These are phyloP conservation scores for Myrmecophaga tridactyla DNA, from an alignment of 2,113 vertebrate genomes.

Conservation along the genomic window DNA sequence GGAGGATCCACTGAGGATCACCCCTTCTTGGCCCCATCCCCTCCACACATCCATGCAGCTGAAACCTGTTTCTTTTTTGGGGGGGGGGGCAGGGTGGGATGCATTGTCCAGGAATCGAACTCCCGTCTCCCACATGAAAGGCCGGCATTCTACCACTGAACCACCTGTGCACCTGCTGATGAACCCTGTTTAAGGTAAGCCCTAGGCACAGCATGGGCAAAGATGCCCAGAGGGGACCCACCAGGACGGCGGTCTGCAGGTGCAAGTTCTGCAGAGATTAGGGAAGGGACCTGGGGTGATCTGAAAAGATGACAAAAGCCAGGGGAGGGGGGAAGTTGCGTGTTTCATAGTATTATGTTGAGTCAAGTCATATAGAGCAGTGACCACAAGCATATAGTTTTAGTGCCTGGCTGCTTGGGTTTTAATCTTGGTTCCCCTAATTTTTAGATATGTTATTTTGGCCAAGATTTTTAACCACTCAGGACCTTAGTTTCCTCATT, in stretches of 20 bases:
- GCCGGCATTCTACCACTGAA: too few relatives aligned
- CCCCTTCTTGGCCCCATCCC: background rate
- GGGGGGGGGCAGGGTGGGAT: too few relatives aligned
- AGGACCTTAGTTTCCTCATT: background rate
- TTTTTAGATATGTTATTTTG: background rate
- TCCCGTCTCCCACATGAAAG: too few relatives aligned
- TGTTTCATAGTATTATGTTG: background rate
- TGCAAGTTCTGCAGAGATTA: background rate
- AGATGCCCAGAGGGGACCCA: background rate
- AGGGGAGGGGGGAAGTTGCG: background rate
- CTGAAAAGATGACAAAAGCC: background rate
- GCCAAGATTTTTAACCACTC: background rate
- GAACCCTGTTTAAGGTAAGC: background rate
- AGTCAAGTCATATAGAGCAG: background rate
- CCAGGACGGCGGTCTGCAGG: background rate
- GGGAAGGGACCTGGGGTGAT: background rate
- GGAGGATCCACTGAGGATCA: background rate
- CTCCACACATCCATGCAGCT: background rate
- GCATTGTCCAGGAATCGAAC: too few relatives aligned
- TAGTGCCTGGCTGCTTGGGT: background rate
- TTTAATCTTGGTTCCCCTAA: background rate
- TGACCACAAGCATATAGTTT: background rate
- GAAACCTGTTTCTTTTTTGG: too few relatives aligned
- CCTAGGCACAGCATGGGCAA: background rate
- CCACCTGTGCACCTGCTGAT: too few relatives aligned